Evolutionary conservation across 2,113 vertebrate genomes (phyloP), one percentile per base, ranked within the genome.

Genomic region (Chloebia gouldiae): DNA sequence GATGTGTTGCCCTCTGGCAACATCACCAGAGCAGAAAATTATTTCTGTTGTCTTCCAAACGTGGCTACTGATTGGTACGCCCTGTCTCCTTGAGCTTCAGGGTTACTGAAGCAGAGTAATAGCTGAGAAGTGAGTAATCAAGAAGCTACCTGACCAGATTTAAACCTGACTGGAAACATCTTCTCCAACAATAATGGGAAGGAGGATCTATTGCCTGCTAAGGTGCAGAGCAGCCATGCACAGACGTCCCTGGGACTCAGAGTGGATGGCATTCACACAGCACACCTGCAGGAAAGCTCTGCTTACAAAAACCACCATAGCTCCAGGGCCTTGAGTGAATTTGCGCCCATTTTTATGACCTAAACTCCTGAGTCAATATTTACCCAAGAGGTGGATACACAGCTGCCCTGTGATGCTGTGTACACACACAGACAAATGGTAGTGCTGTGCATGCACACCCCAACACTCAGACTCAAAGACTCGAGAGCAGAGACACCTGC

Each of bases 51-150:
- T 82, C 86, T 94, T 44, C 59, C 60, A 94, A 56, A 30, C 50
- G 49, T 7, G 28, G 69, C 72, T 78, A 45, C 70, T 1, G 24
- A 64, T 51, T 78, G 61, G 71, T 87, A 77, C 91, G 64, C 71
- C 66, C 77, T 83, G 75, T 83, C 78, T 94, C 70, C 37, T 49
- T 4, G 2, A 81, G 73, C 70, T 92, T 89, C 54, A 68, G 63
- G 42, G 61, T 95, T 93, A 92, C 86, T 72, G 92, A 92, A 92
- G 93, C 95, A 73, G 45, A 79, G 77, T 60, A 87, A 96, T 93
- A 96, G 73, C 90, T 95, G 86, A 90, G 82, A 96, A 71, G 37
- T 96, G 97, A 97, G 91, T 97, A 97, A 97, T 35, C 3, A 24
- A 92, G 80, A 97, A 95, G 92, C 78, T 96, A 93, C 94, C 90